A percentile compares a stretch with the other conserved stretches of the same genome.
phyloP scores from a whole-genome alignment of 2,113 vertebrate species.

The Crocuta crocuta region DNA sequence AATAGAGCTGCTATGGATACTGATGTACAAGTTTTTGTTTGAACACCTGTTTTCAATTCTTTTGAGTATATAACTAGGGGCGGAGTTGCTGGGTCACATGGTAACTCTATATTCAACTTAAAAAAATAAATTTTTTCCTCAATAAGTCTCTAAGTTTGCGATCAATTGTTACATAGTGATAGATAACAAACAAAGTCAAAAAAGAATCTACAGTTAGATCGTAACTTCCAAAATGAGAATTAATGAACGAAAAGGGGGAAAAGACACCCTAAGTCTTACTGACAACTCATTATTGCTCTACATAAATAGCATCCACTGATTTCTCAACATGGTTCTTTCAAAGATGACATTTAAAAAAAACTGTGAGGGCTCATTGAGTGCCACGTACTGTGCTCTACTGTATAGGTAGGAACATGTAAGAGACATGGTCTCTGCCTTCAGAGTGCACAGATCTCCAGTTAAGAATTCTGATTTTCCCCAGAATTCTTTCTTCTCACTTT shows the following conservation, averaged over 20 bases:
- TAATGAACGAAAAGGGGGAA: background rate
- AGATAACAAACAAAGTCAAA: constrained; percentile 33
- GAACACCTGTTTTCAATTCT: background rate
- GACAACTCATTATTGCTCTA: background rate
- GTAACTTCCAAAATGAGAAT: background rate
- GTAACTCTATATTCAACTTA: background rate
- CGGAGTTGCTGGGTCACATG: background rate
- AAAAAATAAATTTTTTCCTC: background rate
- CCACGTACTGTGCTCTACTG: background rate
- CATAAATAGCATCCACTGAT: background rate
- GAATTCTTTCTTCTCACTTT: background rate
- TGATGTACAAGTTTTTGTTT: background rate
- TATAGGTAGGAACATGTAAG: background rate
- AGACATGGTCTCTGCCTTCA: background rate
- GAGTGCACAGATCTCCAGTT: background rate
- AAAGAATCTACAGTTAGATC: background rate
- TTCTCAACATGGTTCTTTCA: constrained; percentile 12
- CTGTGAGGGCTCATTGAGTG: background rate
- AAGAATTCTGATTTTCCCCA: background rate
- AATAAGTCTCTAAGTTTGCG: background rate
- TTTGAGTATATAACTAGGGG: background rate
- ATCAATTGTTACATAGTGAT: background rate
- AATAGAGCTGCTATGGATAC: background rate
- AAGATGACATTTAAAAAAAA: background rate
- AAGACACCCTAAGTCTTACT: background rate